A percentile compares a stretch with the other conserved stretches of the same genome.
Conservation (phyloP, 2,797 vertebrate genomes). For the Muscicapa comitata region DNA sequence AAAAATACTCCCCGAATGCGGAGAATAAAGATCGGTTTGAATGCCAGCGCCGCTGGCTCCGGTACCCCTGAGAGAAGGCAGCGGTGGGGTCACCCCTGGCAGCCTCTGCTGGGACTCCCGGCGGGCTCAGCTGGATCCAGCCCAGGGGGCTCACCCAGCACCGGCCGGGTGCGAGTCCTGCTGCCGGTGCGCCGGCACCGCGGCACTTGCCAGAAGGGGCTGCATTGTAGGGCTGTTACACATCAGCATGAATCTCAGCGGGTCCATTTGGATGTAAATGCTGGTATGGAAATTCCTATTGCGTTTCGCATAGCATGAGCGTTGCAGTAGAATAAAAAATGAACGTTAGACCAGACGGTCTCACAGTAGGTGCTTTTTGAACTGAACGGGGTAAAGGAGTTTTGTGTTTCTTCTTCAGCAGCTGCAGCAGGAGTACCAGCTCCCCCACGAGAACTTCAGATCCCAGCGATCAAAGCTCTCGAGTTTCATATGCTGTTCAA, state of each 20-base stretch:
- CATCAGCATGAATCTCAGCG: not conserved
- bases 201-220: conserved; percentile 6
- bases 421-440: conserved; percentile 27
- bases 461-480: conserved; percentile 43
- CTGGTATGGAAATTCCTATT: conserved; percentile 42
- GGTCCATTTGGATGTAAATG: conserved; percentile 48
- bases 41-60: not conserved
- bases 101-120: not conserved
- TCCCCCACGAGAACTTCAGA: conserved; percentile 38
- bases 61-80: not conserved
- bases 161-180: not conserved
- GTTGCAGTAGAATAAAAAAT: conserved; percentile 39
- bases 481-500: conserved; percentile 16
- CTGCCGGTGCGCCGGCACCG: not conserved
- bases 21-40: not conserved
- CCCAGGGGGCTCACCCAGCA: not conserved
- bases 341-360: conserved; percentile 38
- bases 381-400: conserved; percentile 5
- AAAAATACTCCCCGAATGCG: not conserved
- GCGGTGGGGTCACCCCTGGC: not conserved
- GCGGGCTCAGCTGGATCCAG: not conserved
- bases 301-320: conserved; percentile 17
- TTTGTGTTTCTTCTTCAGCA: conserved; percentile 49
- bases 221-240: not conserved
- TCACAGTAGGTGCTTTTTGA: conserved; percentile 54